Base-by-base conservation (phyloP, 2,888 invertebrate species). In the Lasius platythorax region DNA sequence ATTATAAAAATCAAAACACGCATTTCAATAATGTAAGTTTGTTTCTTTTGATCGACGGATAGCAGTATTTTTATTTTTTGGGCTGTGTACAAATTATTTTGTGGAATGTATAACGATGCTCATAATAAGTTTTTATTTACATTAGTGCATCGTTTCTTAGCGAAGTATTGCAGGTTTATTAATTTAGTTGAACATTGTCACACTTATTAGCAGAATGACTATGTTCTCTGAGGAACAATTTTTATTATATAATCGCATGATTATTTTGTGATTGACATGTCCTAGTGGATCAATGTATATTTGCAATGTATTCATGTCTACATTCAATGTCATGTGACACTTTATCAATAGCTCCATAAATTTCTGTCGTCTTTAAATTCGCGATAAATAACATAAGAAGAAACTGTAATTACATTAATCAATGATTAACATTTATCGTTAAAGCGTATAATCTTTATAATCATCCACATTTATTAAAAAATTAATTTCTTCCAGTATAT, bases 151-250 rank as follows among this genome's bases (percentile, higher is more conserved):
- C 18, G 15, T 50, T 18, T 50, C 1, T 53, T 50, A 18, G 11
- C n/a, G n/a, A 50, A 30, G 3, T 30, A 30, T 70, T 70, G 33
- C 18, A 46, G 30, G 18, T 50, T 67, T 50, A 50, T 53, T 53
- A 70, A 70, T 70, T 70, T 40, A 50, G 5, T 18, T 30, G 33
- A 15, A 70, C 50, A 70, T 68, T 50, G 30, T 68, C 68, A 30
- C 30, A 23, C 30, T 70, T 33, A 70, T 70, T 50, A 50, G 15
- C 12, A 6, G 28, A 67, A 28, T 43, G 2, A 67, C 1, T 43
- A 43, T 43, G 12, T 6, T 12, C 43, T 66, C 28, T 0, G 28
- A 18, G 5, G 50, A 18, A 50, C 2, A 50, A 50, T 50, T 37
- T 37, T 37, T 50, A 50, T 50, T 50, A 50, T 50, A 6, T 67